phyloP scores from a whole-genome alignment of 2,888 invertebrate genomes.

The Ctenicera cuprea region DNA sequence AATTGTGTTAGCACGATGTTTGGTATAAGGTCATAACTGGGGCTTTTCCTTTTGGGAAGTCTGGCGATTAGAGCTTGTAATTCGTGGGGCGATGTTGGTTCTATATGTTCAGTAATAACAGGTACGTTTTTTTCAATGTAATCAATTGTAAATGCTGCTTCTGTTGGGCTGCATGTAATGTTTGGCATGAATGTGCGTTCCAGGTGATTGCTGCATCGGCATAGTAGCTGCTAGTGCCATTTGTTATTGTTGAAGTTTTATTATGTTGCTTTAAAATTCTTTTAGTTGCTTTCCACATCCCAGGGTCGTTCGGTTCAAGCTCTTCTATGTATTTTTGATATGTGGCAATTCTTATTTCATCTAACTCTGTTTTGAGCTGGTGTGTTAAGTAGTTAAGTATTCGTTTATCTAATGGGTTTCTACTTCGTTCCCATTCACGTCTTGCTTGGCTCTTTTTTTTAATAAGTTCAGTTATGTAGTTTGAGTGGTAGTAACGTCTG shows the following conservation, averaged over 20 bases:
- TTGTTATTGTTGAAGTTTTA: constrained; percentile 4
- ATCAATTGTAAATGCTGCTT: constrained; percentile 19
- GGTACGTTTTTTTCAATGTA: constrained; percentile 35
- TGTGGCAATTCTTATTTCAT: constrained; percentile 8
- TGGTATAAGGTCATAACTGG: constrained; percentile 3
- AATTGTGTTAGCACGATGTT: constrained; percentile 6
- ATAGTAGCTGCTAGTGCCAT: background rate
- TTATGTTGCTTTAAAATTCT: constrained; percentile 5
- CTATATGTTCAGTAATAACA: constrained; percentile 10
- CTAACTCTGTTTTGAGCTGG: background rate
- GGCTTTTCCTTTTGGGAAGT: constrained; percentile 2
- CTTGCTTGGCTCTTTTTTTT: no score
- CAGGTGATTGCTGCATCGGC: constrained; percentile 19
- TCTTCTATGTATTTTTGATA: constrained; percentile 5
- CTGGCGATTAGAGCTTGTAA: constrained; percentile 18
- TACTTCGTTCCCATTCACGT: background rate
- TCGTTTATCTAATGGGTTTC: constrained; percentile 2
- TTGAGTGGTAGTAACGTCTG: constrained; percentile 22
- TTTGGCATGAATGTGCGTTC: background rate
- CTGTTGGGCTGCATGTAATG: constrained; percentile 10
- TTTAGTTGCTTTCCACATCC: constrained; percentile 8
- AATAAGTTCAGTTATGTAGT: constrained; percentile 13
- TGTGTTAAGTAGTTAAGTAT: background rate
- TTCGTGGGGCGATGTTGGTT: constrained; percentile 34
- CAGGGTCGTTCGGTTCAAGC: constrained; percentile 7